Conservation (phyloP, 2,797 vertebrate genomes). For the Crenichthys baileyi region DNA sequence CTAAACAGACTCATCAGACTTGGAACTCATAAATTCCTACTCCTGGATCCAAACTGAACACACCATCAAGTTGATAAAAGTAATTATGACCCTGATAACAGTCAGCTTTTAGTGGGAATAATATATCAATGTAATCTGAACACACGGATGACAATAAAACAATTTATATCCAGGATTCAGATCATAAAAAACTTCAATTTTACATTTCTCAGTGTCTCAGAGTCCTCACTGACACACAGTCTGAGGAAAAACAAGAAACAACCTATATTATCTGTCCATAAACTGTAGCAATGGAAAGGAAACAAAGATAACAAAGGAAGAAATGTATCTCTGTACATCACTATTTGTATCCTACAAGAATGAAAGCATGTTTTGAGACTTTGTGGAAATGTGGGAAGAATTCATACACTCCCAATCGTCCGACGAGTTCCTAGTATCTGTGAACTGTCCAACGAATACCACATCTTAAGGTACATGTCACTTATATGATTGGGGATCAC, state of each 20-base stretch:
- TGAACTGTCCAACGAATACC: slow-evolving; percentile 3
- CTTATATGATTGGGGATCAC: neutral
- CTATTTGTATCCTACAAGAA: neutral
- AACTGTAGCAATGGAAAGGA: neutral
- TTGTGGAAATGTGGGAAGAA: neutral
- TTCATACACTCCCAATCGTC: neutral
- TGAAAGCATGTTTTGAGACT: neutral
- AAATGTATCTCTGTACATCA: neutral
- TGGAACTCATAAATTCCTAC: too few relatives aligned
- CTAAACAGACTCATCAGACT: too few relatives aligned
- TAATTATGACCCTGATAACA: neutral
- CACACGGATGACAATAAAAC: neutral
- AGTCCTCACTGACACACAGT: neutral
- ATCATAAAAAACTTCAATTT: neutral
- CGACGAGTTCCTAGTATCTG: slow-evolving; percentile 11
- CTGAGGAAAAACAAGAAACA: neutral
- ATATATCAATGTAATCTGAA: neutral
- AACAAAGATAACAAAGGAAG: neutral
- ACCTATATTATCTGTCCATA: slow-evolving; percentile 19
- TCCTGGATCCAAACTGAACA: too few relatives aligned
- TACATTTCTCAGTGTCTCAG: neutral
- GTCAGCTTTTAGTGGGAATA: neutral
- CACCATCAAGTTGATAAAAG: neutral
- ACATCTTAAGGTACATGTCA: neutral
- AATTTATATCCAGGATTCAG: neutral